phyloP scores from a whole-genome alignment of 1,140 invertebrate species.

The Drosophila littoralis region DNA sequence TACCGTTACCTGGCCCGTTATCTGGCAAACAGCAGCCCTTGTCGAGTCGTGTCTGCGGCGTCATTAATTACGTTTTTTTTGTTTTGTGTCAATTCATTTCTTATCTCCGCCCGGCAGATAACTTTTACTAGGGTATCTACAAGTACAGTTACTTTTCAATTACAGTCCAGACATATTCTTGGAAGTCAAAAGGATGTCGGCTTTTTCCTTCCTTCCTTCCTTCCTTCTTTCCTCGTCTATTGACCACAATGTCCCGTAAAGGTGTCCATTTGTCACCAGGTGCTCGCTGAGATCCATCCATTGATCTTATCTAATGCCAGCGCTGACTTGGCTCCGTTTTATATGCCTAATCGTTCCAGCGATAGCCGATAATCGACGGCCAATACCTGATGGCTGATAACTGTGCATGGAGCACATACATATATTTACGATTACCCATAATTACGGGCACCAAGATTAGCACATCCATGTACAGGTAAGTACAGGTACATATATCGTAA shows the following conservation, averaged over 20 bases:
- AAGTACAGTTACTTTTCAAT: slow-evolving; percentile 4
- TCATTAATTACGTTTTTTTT: slow-evolving; percentile 69
- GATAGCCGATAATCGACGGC: slow-evolving; percentile 44
- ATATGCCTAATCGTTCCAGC: slow-evolving; percentile 60
- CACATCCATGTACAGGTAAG: not conserved
- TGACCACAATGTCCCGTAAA: not conserved
- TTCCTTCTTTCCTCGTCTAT: not conserved
- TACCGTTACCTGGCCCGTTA: slow-evolving; percentile 10
- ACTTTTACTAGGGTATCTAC: slow-evolving; percentile 1
- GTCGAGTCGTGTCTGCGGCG: slow-evolving; percentile 38
- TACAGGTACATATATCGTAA: not conserved
- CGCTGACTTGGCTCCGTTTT: slow-evolving; percentile 40
- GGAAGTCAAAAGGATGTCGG: too few species aligned
- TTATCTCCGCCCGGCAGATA: slow-evolving; percentile 45
- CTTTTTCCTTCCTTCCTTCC: too few species aligned
- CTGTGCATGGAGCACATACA: slow-evolving; percentile 5
- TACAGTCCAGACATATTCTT: not conserved
- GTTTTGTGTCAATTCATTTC: slow-evolving; percentile 36
- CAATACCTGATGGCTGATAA: slow-evolving; percentile 9
- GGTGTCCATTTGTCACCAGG: too few species aligned
- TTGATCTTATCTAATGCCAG: slow-evolving; percentile 19
- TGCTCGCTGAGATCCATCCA: not conserved
- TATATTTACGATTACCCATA: slow-evolving; percentile 37
- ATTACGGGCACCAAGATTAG: slow-evolving; percentile 23
- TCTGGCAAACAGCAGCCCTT: slow-evolving; percentile 44